These are phyloP conservation scores for Torymus auratus DNA, from an alignment of 2,888 invertebrate genomes.

Conservation along the genomic window DNA sequence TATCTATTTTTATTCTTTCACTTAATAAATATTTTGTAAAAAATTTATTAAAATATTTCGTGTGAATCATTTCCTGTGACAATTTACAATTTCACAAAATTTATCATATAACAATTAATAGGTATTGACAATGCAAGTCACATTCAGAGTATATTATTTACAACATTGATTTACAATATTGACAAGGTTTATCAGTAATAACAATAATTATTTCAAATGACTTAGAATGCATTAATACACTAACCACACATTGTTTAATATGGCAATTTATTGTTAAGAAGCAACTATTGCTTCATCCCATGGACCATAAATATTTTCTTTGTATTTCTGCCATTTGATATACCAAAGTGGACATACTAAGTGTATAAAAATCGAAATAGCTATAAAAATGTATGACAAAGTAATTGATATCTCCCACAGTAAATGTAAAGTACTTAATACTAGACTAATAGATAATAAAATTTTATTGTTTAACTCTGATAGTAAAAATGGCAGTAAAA, in stretches of 20 bases:
- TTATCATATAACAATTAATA: constrained; percentile 5
- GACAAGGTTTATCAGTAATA: too few relatives aligned
- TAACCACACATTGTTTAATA: neutral
- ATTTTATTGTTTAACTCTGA: constrained; percentile 80
- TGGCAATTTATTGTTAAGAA: constrained; percentile 51
- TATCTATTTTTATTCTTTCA: constrained; percentile 39
- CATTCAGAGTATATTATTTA: too few relatives aligned
- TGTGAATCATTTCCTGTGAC: neutral
- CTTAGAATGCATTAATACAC: neutral
- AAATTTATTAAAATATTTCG: constrained; percentile 22
- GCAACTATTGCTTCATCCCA: constrained; percentile 94
- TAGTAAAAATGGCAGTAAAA: constrained; percentile 89
- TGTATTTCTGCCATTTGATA: constrained; percentile 86
- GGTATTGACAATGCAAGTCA: too few relatives aligned
- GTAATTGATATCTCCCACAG: constrained; percentile 79
- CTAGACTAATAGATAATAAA: constrained; percentile 79
- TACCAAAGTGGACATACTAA: constrained; percentile 87
- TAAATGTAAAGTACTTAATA: constrained; percentile 78
- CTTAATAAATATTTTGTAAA: constrained; percentile 53
- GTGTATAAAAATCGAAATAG: constrained; percentile 82
- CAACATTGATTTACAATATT: too few relatives aligned
- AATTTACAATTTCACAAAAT: neutral
- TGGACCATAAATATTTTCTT: constrained; percentile 96
- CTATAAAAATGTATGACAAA: constrained; percentile 81
- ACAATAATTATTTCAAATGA: neutral